Evolutionary conservation across 2,888 invertebrate species (phyloP), one percentile per base, ranked within the genome.

Genomic region (Alcis repandata): DNA sequence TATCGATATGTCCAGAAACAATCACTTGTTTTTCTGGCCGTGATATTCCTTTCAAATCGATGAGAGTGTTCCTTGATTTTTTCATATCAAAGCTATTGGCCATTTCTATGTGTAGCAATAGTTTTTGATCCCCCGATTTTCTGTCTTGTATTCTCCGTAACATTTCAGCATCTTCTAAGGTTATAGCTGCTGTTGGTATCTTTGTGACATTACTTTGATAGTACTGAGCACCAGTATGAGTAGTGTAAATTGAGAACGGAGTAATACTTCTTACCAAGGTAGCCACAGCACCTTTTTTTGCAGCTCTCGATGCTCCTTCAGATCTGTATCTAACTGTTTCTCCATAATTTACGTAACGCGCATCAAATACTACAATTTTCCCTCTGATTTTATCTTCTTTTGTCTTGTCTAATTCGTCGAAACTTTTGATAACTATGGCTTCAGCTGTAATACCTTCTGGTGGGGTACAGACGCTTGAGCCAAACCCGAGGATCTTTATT

Each of bases 1-100:
- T 97, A 80, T 98, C 98, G 45, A 98, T 93, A 81, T 98, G 98
- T 6, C 98, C 98, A 3, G 97, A 97, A 40, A 97, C 94, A 6
- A 98, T 92, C 0, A 97, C 97, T 0, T 95, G 88, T 74, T 90
- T 88, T 38, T 93, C 88, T 11, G 88, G 86, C 49, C 85, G 32
- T 9, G 78, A 73, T 11, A 73, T 83, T 0, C 96, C 96, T 76
- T 80, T 86, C 7, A 96, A 88, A 85, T 97, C 97, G 0, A 95
- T 94, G 7, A 97, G 88, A 0, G 95, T 94, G 79, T 98, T 98
- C 63, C 97, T 91, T 0, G 97, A 97, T 33, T 82, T 90, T 8
- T 89, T 94, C 0, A 90, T 84, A 0, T 94, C 92, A n/a, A 94
- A 84, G 48, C 85, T 94, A 4, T 95, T 95, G 27, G 91, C 88